These are phyloP conservation scores for Vicugna pacos DNA, from an alignment of 2,113 vertebrate species.

Conservation along the genomic window DNA sequence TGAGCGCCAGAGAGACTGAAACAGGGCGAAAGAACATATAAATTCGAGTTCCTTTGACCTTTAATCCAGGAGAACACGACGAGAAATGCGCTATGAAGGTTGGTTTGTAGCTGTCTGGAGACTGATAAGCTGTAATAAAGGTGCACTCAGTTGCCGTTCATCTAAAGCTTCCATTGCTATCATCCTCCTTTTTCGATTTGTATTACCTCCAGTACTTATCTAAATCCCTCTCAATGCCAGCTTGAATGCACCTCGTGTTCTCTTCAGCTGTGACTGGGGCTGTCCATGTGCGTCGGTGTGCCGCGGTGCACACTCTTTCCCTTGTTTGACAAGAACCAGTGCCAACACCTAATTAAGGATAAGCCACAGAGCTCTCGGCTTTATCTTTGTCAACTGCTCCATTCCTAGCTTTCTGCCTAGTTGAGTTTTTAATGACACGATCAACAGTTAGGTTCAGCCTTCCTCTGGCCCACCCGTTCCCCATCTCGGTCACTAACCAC, in stretches of 20 bases:
- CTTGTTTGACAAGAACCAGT: conserved; percentile 88
- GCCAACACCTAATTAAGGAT: conserved; percentile 91
- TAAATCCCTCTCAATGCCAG: conserved; percentile 91
- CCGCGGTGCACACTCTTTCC: conserved; percentile 79
- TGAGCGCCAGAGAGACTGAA: conserved; percentile 44
- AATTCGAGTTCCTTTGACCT: conserved; percentile 90
- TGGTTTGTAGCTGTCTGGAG: conserved; percentile 89
- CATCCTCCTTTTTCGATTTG: conserved; percentile 87
- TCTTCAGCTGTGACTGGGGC: conserved; percentile 84
- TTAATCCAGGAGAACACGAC: conserved; percentile 86
- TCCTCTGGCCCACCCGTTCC: conserved; percentile 65
- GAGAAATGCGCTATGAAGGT: conserved; percentile 83
- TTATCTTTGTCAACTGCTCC: conserved; percentile 86
- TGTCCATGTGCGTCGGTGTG: conserved; percentile 84
- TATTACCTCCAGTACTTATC: conserved; percentile 90
- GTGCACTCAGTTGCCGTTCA: conserved; percentile 87
- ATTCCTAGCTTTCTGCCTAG: conserved; percentile 89
- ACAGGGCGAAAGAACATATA: conserved; percentile 81
- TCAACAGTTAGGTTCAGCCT: conserved; percentile 82
- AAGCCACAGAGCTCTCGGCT: conserved; percentile 85
- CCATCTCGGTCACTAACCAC: conserved; percentile 18
- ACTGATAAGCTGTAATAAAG: conserved; percentile 91
- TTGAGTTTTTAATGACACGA: conserved; percentile 88
- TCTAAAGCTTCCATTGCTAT: conserved; percentile 87
- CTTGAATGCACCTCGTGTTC: conserved; percentile 88